Base-by-base conservation (phyloP, 2,797 vertebrate genomes). In the Apodemus agrarius region DNA sequence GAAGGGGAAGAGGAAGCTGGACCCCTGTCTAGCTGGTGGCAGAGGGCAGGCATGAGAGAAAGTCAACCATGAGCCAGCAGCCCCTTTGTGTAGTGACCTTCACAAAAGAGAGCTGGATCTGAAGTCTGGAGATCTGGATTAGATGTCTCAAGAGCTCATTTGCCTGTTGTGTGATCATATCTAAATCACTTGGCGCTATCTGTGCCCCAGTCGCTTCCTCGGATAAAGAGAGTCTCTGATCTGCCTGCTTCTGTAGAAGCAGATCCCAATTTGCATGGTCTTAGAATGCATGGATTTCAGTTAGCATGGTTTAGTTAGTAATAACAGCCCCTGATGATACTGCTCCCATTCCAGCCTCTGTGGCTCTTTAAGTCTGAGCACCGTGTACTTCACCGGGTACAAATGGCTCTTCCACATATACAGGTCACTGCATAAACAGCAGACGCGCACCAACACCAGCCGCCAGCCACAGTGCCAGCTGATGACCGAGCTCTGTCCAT, bases 271-370 rank as follows among this genome's bases (percentile, higher is more conserved):
- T 88, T 80, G 88, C 80, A 52, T 31, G 59, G 67, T 19, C 89
- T 43, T 17, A 17, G 83, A 26, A 34, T 40, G 57, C 59, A 14
- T 65, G 78, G 76, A 87, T 84, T 69, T 91, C 43, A 67, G 69
- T 93, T 76, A 46, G 31, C 76, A 57, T 24, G 67, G 54, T 59
- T 94, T 94, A 82, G 90, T 82, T 89, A 86, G 46, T 52, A 86
- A 78, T 9, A 37, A 11, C 61, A 26, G 26, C 34, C 57, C n/a
- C 16, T 40, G 13, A 4, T 12, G 31, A 34, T 16, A 24, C 63
- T 13, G 29, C 46, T 95, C 26, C 4, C 34, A 37, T 84, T 69
- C 76, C 81, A 72, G 49, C 90, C 74, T 21, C 43, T 31, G 26
- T 1, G 1, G n/a, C 31, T 1, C 54, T 37, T 67, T 52, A 82